phyloP scores from a whole-genome alignment of 64 coral and sea anemone genomes.

The Anthopleura sola region DNA sequence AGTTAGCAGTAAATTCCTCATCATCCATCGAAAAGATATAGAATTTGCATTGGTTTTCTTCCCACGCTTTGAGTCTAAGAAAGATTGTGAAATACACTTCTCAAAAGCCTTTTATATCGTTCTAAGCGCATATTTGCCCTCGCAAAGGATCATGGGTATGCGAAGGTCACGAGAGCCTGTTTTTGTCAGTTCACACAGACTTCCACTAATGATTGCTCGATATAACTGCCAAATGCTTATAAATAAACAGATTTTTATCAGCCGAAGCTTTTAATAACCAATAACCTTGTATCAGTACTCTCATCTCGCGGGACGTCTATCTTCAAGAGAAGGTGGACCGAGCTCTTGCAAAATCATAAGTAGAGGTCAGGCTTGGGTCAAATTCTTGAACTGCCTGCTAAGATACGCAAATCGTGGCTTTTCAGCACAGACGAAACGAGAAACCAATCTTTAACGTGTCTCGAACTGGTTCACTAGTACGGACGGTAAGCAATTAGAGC shows the following conservation, averaged over 20 bases:
- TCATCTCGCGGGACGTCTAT: neutral
- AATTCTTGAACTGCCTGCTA: slow-evolving; percentile 4
- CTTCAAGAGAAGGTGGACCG: neutral
- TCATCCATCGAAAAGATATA: too few relatives aligned
- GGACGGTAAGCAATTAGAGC: neutral
- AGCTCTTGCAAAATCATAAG: slow-evolving; percentile 1
- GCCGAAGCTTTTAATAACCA: neutral
- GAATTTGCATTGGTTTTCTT: too few relatives aligned
- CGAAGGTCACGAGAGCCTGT: too few relatives aligned
- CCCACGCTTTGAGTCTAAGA: too few relatives aligned
- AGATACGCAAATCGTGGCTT: neutral
- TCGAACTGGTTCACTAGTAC: neutral
- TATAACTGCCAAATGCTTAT: neutral
- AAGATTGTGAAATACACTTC: neutral
- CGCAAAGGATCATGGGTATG: neutral
- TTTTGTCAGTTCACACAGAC: neutral
- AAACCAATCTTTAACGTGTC: slow-evolving; percentile 6
- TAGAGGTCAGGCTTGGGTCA: neutral
- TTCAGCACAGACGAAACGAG: neutral
- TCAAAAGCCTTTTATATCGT: neutral
- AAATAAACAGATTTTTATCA: slow-evolving; percentile 8
- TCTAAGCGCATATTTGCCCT: neutral
- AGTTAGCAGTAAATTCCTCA: neutral
- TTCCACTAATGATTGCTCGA: neutral
- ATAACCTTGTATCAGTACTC: neutral